A percentile compares a stretch with the other conserved stretches of the same genome.
Conservation (phyloP, 2,797 vertebrate genomes). For the Hemibagrus guttatus region DNA sequence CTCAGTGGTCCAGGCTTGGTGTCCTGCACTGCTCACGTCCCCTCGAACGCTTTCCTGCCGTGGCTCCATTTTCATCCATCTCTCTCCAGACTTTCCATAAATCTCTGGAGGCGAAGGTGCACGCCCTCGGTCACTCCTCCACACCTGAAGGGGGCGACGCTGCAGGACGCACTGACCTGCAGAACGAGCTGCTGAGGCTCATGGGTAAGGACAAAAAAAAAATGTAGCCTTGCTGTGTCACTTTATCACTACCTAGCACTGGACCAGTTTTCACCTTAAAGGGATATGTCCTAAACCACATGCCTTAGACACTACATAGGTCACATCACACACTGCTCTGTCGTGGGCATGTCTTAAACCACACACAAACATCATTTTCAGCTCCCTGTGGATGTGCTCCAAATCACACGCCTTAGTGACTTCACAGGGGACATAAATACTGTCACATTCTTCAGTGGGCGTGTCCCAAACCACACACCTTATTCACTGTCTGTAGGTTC, state of each 20-base stretch:
- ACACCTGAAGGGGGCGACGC: slow-evolving; percentile 52
- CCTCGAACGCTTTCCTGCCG: slow-evolving; percentile 72
- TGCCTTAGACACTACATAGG: background rate
- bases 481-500: slow-evolving; percentile 59
- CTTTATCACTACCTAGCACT: background rate
- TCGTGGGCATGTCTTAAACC: background rate
- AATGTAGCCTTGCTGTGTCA: background rate
- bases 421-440: too few relatives aligned
- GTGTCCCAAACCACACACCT: background rate
- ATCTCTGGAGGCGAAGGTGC: slow-evolving; percentile 80
- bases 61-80: slow-evolving; percentile 68
- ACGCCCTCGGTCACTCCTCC: slow-evolving; percentile 73
- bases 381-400: background rate
- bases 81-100: slow-evolving; percentile 81
- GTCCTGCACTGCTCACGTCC: slow-evolving; percentile 75
- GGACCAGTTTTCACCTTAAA: background rate
- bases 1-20: slow-evolving; percentile 86
- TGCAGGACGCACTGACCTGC: slow-evolving; percentile 74
- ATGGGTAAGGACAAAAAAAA: slow-evolving; percentile 71
- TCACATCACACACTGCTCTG: background rate
- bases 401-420: background rate
- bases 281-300: background rate
- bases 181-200: slow-evolving; percentile 86
- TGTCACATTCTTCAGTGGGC: background rate
- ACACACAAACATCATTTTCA: background rate